Evolutionary conservation across 2,888 invertebrate genomes (phyloP).

Genomic region (Orthosia gracilis): DNA sequence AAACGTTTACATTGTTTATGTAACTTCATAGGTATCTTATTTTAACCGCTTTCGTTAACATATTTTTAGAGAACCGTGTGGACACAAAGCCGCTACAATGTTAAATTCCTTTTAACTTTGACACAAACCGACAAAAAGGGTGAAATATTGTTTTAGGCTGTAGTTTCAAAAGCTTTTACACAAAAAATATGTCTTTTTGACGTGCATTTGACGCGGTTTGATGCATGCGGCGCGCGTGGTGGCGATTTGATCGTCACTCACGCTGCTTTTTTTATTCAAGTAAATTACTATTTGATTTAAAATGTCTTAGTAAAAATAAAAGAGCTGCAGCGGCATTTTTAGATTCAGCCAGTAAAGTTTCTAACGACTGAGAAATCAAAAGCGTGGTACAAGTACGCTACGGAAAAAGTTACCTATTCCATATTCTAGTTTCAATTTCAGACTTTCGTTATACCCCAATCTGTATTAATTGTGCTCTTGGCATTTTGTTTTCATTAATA

Average conservation of each 20-base stretch:
- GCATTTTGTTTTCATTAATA: not conserved
- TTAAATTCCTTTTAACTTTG: slow-evolving; percentile 30
- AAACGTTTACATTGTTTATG: slow-evolving; percentile 16
- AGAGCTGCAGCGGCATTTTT: not conserved
- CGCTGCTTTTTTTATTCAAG: slow-evolving; percentile 8
- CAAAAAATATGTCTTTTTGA: slow-evolving; percentile 14
- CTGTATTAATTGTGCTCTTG: not conserved
- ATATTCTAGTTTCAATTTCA: slow-evolving; percentile 17
- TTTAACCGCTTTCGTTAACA: slow-evolving; percentile 11
- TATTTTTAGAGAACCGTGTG: slow-evolving; percentile 7
- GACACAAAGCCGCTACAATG: slow-evolving; percentile 12
- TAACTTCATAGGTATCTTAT: slow-evolving; percentile 13
- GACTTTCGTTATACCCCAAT: not conserved
- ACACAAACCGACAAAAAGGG: slow-evolving; percentile 25
- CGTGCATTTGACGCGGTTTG: slow-evolving; percentile 22
- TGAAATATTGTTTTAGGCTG: slow-evolving; percentile 3
- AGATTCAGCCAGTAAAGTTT: not conserved
- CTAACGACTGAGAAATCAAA: slow-evolving; percentile 16
- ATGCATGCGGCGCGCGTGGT: slow-evolving; percentile 11
- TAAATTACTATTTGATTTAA: not conserved
- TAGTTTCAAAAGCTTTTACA: slow-evolving; percentile 26
- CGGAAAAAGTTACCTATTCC: not conserved
- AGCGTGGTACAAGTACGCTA: not conserved
- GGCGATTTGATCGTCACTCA: slow-evolving; percentile 17
- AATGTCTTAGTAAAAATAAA: not conserved